These are phyloP conservation scores for Pogonomyrmex californicus DNA, from an alignment of 1,140 invertebrate species.

Conservation along the genomic window DNA sequence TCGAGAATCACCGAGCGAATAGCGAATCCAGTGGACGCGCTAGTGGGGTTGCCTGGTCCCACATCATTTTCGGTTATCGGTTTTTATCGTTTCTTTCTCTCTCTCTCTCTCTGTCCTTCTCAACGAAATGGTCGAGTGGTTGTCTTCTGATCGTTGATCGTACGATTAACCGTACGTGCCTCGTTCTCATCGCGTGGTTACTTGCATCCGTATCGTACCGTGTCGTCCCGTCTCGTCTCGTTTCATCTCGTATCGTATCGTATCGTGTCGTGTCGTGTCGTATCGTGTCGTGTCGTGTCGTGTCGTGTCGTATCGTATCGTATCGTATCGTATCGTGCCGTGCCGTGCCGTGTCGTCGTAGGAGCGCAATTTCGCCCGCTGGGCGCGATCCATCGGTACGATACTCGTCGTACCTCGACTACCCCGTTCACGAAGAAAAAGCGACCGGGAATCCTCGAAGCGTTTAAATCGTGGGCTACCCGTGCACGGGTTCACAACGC, in stretches of 20 bases:
- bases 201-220: neutral
- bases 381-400: conserved; percentile 1
- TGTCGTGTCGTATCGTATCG: neutral
- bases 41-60: neutral
- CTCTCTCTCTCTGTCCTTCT: neutral
- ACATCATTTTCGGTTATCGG: neutral
- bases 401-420: neutral
- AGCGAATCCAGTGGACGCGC: conserved; percentile 41
- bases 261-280: too few relatives aligned
- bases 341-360: conserved; percentile 5
- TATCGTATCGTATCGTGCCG: neutral
- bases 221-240: too few relatives aligned
- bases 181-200: neutral
- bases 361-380: neutral
- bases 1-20: neutral
- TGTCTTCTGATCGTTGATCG: neutral
- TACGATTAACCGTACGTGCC: neutral
- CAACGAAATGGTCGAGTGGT: neutral
- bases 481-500: neutral
- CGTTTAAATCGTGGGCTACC: neutral
- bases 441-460: neutral
- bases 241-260: too few relatives aligned
- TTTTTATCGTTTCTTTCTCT: too few relatives aligned
- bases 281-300: neutral
- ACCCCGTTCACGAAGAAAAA: neutral